Evolutionary conservation across 2,888 invertebrate genomes (phyloP), one percentile per base, ranked within the genome.

Genomic region (Ramazzottius varieornatus): DNA sequence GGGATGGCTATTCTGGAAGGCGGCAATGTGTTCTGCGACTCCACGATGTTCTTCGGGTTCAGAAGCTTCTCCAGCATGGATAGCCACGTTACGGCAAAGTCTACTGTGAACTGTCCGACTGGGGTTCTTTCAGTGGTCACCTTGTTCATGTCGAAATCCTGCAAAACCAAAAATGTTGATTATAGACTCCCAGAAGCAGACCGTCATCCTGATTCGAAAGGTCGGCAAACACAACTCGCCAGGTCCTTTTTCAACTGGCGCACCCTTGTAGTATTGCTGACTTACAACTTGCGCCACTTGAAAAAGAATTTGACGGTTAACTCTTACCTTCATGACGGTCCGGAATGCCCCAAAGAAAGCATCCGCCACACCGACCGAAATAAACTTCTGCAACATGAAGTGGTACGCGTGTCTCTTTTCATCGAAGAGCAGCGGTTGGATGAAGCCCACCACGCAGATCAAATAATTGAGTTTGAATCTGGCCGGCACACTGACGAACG

Each of bases 351-450:
- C 73, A 69, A 80, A 86, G 70, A 86, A 83, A 1, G 84, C 84
- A 68, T 82, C 80, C 67, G 84, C 81, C 0, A 86, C 86, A 20
- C 84, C 84, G 67, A 83, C 80, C 32, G 82, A 80, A 0, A 85
- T 82, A 73, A 88, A 88, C 71, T 86, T 85, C 69, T 86, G 84
- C 65, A 88, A 77, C 86, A 88, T 86, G 64, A 88, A 75, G 74
- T 88, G 86, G 73, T 86, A 88, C 0, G 87, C 86, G 73, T 83
- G 83, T 67, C 86, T 82, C 74, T 86, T 86, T 72, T 88, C 88
- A 73, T 88, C 87, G 72, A 88, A 87, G 8, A 88, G 76, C 83
- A 88, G 84, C 0, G 86, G 86, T 1, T 86, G 84, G 0, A 86
- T 85, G 72, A 88, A 88, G 1, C 86, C 86, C 33, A 87, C 84